phyloP scores from a whole-genome alignment of 2,797 vertebrate species.

The Novumbra hubbsi region DNA sequence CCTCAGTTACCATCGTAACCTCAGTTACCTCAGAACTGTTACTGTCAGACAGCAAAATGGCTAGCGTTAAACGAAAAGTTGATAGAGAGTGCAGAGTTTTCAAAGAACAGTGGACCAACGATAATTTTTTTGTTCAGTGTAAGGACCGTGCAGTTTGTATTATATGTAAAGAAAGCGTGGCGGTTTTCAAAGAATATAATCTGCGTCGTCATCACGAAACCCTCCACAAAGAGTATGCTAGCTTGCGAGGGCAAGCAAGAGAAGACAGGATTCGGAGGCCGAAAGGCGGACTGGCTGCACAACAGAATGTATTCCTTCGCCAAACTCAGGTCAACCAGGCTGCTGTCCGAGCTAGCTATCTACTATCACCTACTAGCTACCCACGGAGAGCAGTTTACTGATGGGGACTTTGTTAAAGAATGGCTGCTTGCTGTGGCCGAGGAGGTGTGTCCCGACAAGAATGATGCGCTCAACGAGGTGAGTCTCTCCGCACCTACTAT shows the following conservation, averaged over 20 bases:
- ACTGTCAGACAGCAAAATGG: too few relatives aligned
- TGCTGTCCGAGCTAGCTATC: slow-evolving; percentile 13
- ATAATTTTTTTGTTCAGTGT: slow-evolving; percentile 21
- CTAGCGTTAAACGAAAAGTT: not conserved
- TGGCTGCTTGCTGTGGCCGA: slow-evolving; percentile 21
- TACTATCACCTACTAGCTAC: slow-evolving; percentile 21
- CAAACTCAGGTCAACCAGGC: slow-evolving; percentile 21
- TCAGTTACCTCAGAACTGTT: too few relatives aligned
- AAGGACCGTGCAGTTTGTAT: slow-evolving; percentile 19
- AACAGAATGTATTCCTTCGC: slow-evolving; percentile 17
- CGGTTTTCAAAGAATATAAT: slow-evolving; percentile 26
- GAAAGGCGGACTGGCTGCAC: slow-evolving; percentile 20
- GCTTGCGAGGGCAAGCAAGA: slow-evolving; percentile 3
- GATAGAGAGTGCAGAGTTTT: slow-evolving; percentile 8
- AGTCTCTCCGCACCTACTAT: slow-evolving; percentile 44
- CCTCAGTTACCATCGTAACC: too few relatives aligned
- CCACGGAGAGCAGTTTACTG: slow-evolving; percentile 24
- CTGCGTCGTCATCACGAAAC: slow-evolving; percentile 17
- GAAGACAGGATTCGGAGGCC: slow-evolving; percentile 15
- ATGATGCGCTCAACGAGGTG: slow-evolving; percentile 30
- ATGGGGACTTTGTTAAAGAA: slow-evolving; percentile 37
- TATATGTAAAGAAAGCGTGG: slow-evolving; percentile 17
- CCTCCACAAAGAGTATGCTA: slow-evolving; percentile 18
- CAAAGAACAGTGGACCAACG: slow-evolving; percentile 5
- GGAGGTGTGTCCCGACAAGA: slow-evolving; percentile 38